Percentiles rank a stretch among this genome's conserved stretches.
These are phyloP conservation scores for Benitochromis conjunctus DNA, from an alignment of 2,113 vertebrate species.

Conservation along the genomic window DNA sequence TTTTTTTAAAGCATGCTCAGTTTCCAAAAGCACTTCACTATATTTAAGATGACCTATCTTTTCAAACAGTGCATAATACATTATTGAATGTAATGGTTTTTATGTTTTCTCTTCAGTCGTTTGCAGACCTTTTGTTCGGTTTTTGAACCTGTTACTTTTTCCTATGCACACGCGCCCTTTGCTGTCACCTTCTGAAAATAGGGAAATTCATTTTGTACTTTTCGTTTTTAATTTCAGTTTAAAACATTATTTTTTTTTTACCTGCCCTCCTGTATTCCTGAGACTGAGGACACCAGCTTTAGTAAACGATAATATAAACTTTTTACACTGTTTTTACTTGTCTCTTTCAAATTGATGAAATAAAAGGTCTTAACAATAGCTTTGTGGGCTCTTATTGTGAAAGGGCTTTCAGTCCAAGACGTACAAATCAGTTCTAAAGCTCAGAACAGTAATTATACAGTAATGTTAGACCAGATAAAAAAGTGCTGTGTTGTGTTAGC, in stretches of 20 bases:
- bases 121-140: conserved; percentile 45
- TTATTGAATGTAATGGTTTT: conserved; percentile 78
- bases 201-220: conserved; percentile 71
- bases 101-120: conserved; percentile 57
- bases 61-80: conserved; percentile 58
- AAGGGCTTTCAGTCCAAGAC: neutral
- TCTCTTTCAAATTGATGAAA: conserved; percentile 73
- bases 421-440: neutral
- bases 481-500: neutral
- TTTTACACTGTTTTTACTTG: conserved; percentile 77
- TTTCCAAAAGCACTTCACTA: conserved; percentile 51
- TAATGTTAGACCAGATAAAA: neutral
- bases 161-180: conserved; percentile 65
- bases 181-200: conserved; percentile 67
- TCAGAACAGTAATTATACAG: neutral
- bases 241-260: conserved; percentile 59
- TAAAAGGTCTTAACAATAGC: conserved; percentile 73
- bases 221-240: conserved; percentile 53
- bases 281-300: conserved; percentile 76
- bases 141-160: conserved; percentile 62
- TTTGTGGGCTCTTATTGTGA: neutral
- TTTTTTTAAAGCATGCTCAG: neutral
- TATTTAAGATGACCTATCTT: conserved; percentile 62
- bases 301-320: conserved; percentile 76
- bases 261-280: conserved; percentile 58